Evolutionary conservation across 2,888 invertebrate species (phyloP).

Genomic region (Apodemia mormo): DNA sequence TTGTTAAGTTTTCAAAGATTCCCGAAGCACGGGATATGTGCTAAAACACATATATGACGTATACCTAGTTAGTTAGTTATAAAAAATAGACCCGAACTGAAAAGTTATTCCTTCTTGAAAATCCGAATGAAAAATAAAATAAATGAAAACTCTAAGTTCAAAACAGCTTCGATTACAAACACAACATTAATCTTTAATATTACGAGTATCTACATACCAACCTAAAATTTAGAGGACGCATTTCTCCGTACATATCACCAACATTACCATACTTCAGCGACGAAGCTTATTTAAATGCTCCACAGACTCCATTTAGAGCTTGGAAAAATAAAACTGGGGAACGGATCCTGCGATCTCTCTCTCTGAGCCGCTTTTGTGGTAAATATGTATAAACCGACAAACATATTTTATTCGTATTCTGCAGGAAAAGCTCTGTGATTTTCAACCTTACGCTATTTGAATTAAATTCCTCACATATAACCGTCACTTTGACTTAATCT

Average conservation of each 20-base stretch:
- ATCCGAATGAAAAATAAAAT: too few species aligned
- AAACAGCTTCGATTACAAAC: conserved; percentile 19
- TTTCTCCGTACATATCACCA: conserved; percentile 77
- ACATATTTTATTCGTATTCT: conserved; percentile 26
- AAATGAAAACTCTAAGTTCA: not conserved
- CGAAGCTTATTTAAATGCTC: conserved; percentile 82
- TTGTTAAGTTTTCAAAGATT: too few species aligned
- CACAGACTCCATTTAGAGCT: conserved; percentile 82
- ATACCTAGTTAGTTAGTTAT: too few species aligned
- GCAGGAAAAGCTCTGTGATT: conserved; percentile 19
- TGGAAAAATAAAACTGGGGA: conserved; percentile 79
- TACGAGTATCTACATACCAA: not conserved
- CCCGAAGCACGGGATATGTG: too few species aligned
- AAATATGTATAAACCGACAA: conserved; percentile 77
- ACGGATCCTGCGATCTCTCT: conserved; percentile 78
- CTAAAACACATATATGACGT: too few species aligned
- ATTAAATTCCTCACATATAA: conserved; percentile 22
- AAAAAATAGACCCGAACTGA: too few species aligned
- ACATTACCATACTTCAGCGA: conserved; percentile 80
- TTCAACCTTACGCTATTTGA: conserved; percentile 26
- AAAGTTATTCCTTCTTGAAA: too few species aligned
- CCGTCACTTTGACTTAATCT: conserved; percentile 39
- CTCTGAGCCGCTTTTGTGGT: conserved; percentile 81
- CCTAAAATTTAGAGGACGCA: conserved; percentile 46
- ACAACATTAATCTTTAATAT: conserved; percentile 15